These are phyloP conservation scores for Galaxea fascicularis DNA, from an alignment of 92 coral and sea anemone genomes.

Conservation along the genomic window DNA sequence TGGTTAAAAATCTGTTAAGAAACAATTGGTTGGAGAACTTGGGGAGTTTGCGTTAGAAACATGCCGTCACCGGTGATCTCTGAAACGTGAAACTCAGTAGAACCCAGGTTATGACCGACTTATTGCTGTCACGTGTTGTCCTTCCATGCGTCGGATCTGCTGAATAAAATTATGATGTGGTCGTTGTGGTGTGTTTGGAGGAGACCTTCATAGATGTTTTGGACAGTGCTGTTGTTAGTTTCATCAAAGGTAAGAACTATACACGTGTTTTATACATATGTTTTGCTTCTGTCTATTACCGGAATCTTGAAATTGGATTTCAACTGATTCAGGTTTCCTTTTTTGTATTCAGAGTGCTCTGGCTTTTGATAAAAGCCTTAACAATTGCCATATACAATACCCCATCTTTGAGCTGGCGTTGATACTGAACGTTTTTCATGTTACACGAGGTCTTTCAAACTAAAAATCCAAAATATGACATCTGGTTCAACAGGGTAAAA, in stretches of 20 bases:
- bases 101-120: neutral
- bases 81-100: neutral
- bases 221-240: neutral
- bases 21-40: too few species aligned
- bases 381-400: neutral
- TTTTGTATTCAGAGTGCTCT: neutral
- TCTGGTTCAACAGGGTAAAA: neutral
- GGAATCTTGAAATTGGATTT: neutral
- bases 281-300: neutral
- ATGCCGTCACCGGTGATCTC: neutral
- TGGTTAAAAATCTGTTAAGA: too few species aligned
- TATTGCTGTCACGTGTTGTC: conserved; percentile 30
- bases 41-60: neutral
- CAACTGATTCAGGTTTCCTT: neutral
- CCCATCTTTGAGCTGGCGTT: neutral
- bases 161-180: conserved; percentile 18
- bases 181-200: conserved; percentile 3
- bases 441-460: neutral
- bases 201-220: neutral
- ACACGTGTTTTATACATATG: neutral
- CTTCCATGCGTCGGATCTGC: neutral
- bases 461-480: too few species aligned
- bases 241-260: conserved; percentile 5
- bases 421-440: neutral
- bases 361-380: neutral